These are phyloP conservation scores for Aptenodytes patagonicus DNA, from an alignment of 2,113 vertebrate genomes.

Conservation along the genomic window DNA sequence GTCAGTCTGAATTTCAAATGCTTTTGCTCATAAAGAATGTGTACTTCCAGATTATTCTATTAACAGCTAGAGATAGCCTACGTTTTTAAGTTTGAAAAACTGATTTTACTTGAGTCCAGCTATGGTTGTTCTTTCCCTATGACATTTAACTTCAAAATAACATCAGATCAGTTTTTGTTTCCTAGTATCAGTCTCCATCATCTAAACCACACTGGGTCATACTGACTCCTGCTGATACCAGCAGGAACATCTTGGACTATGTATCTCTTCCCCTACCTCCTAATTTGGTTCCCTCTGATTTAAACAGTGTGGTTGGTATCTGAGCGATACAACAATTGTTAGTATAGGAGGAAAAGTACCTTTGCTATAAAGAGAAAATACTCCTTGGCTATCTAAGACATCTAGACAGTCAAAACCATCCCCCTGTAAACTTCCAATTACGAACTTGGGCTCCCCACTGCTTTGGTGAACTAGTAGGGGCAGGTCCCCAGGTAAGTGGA, in stretches of 20 bases:
- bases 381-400: not conserved
- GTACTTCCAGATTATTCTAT: not conserved
- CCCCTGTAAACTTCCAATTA: not conserved
- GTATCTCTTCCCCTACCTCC: not conserved
- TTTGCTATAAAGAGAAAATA: not conserved
- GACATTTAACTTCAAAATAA: not conserved
- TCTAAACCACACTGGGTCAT: not conserved
- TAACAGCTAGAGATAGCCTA: not conserved
- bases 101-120: not conserved
- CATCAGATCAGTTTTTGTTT: not conserved
- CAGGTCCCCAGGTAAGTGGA: not conserved
- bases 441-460: not conserved
- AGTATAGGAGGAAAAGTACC: not conserved
- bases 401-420: not conserved
- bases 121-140: not conserved
- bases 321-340: not conserved
- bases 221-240: not conserved
- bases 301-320: not conserved
- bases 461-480: not conserved
- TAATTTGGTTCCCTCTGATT: not conserved
- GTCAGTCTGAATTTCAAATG: not conserved
- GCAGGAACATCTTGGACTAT: not conserved
- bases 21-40: not conserved
- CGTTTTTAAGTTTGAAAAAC: not conserved
- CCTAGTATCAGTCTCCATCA: not conserved